Evolutionary conservation across 1,140 invertebrate species (phyloP), one percentile per base, ranked within the genome.

Genomic region (Philopotamus ludificatus): DNA sequence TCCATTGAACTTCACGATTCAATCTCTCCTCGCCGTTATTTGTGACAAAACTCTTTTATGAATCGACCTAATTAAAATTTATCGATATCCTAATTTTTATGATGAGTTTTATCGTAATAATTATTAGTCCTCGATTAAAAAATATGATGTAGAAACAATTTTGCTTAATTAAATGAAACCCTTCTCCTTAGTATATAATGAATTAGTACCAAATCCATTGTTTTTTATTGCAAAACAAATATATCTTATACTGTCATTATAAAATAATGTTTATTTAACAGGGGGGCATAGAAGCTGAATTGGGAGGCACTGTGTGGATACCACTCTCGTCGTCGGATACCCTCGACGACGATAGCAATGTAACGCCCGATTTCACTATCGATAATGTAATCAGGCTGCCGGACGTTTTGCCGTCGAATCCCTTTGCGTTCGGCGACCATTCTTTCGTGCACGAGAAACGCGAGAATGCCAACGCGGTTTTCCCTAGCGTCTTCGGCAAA

Each of bases 281-380:
- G 84, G 91, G 91, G 47, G 91, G 89, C 23, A 87, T 87, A 68
- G 77, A 89, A 75, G 89, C 90, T 20, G 84, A 87, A 66, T 74
- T 93, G 45, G 86, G 84, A 3, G 86, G 86, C 8, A 93, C 90
- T 0, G 86, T 93, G 10, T 93, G 91, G 90, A 83, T 92, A 65
- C 88, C 89, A 8, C 72, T 86, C 1, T 8, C 18, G 21, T 74
- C 76, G 23, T 75, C 77, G 51, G 76, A 78, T 50, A 3, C 42
- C 10, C 34, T 54, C 2, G 63, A 67, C 20, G 74, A 76, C 67
- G 73, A 75, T 64, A 71, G 73, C 50, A 76, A 77, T 0, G 76
- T 78, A 23, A 66, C 78, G n/a, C 79, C 79, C 0, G 77, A 81
- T 65, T 77, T 77, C 68, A 80, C 77, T 0, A 80, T 81, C 28